A percentile compares a stretch with the other conserved stretches of the same genome.
Conservation (phyloP, 2,797 vertebrate genomes). For the Halcyon smyrnensis region DNA sequence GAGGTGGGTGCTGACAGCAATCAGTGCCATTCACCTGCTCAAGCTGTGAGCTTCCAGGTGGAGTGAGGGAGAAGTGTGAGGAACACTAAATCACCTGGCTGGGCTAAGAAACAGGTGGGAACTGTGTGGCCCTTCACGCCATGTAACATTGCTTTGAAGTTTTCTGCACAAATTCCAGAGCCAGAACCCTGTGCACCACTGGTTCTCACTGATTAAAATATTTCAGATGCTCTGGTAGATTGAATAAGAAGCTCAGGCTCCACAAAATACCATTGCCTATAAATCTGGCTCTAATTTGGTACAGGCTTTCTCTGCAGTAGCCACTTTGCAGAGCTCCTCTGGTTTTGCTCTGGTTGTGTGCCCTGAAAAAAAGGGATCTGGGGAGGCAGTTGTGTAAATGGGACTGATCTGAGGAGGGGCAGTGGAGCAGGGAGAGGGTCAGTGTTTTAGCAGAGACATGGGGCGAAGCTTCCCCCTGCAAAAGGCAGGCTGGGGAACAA, state of each 20-base stretch:
- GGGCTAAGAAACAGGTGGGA: not conserved
- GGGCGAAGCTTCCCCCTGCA: rapidly evolving
- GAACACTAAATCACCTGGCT: not conserved
- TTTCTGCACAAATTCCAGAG: not conserved
- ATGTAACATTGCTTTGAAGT: not conserved
- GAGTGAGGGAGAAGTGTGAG: not conserved
- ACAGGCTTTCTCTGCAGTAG: not conserved
- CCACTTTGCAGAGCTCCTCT: not conserved
- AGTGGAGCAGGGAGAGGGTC: not conserved
- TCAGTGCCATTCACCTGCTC: not conserved
- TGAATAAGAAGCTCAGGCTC: not conserved
- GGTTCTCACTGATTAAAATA: not conserved
- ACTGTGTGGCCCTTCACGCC: not conserved
- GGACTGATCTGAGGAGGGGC: not conserved
- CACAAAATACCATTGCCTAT: not conserved
- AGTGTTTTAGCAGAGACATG: not conserved
- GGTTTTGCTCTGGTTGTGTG: not conserved
- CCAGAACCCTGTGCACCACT: not conserved
- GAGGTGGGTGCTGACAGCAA: not conserved
- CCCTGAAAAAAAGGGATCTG: not conserved
- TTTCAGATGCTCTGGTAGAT: not conserved
- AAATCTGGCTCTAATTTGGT: not conserved
- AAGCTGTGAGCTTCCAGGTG: not conserved
- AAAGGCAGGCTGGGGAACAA: not conserved
- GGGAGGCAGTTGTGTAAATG: not conserved